These are phyloP conservation scores for Cheirogaleus major DNA, from an alignment of 2,797 vertebrate species.

Conservation along the genomic window DNA sequence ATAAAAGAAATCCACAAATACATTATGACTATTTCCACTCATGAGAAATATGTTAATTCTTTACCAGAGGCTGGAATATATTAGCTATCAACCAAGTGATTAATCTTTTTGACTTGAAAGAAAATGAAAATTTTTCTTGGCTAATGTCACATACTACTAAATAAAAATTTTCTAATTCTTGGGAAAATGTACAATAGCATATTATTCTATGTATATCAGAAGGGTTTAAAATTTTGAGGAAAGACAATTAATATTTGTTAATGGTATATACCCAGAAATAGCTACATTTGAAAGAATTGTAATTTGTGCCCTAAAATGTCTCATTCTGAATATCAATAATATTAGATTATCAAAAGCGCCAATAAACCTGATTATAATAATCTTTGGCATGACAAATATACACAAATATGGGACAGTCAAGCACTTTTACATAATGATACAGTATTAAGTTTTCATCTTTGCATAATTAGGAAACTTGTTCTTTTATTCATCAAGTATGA, in stretches of 20 bases:
- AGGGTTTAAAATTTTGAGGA: background rate
- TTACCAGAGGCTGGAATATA: slow-evolving; percentile 11
- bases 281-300: background rate
- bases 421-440: background rate
- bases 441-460: background rate
- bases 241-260: background rate
- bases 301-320: background rate
- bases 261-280: background rate
- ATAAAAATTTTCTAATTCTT: background rate
- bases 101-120: slow-evolving; percentile 51
- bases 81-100: slow-evolving; percentile 45
- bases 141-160: background rate
- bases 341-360: background rate
- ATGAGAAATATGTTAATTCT: background rate
- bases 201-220: background rate
- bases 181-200: background rate
- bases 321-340: background rate
- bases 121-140: slow-evolving; percentile 59
- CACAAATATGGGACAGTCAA: background rate
- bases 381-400: background rate
- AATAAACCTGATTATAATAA: background rate
- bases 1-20: slow-evolving; percentile 43
- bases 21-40: background rate
- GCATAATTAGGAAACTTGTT: background rate
- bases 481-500: background rate